A percentile compares a stretch with the other conserved stretches of the same genome.
Conservation (phyloP, 2,888 invertebrate genomes). For the Oxytorus armatus region DNA sequence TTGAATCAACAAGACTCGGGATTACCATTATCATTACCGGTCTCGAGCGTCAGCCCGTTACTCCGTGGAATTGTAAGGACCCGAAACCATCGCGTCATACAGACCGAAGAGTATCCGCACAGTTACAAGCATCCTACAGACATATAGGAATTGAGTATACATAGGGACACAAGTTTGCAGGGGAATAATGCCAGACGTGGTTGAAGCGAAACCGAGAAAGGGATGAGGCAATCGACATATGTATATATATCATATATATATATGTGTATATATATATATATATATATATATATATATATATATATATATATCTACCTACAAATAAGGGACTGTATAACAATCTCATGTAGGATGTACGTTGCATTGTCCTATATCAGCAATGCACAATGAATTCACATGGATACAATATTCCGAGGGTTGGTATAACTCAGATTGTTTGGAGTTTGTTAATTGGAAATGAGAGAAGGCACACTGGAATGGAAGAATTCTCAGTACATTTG, state of each 20-base stretch:
- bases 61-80: slow-evolving; percentile 54
- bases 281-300: slow-evolving; percentile 26
- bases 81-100: slow-evolving; percentile 18
- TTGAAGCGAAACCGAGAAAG: slow-evolving; percentile 18
- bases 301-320: slow-evolving; percentile 45
- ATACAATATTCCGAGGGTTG: slow-evolving; percentile 55
- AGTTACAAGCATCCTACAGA: slow-evolving; percentile 32
- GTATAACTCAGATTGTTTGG: slow-evolving; percentile 54
- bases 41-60: slow-evolving; percentile 30
- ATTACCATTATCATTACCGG: slow-evolving; percentile 45
- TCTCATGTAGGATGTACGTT: slow-evolving; percentile 14
- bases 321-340: slow-evolving; percentile 51
- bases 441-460: slow-evolving; percentile 62
- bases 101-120: slow-evolving; percentile 7
- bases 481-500: slow-evolving; percentile 35
- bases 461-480: slow-evolving; percentile 33
- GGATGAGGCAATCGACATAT: no score
- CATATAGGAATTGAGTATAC: slow-evolving; percentile 53
- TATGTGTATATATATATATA: slow-evolving; percentile 14
- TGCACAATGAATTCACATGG: slow-evolving; percentile 54
- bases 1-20: slow-evolving; percentile 62
- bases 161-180: slow-evolving; percentile 43
- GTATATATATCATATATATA: slow-evolving; percentile 26
- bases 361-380: slow-evolving; percentile 40
- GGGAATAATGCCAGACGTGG: slow-evolving; percentile 58